Evolutionary conservation across 1,140 invertebrate species (phyloP), one percentile per base, ranked within the genome.

Genomic region (Mercenaria mercenaria): DNA sequence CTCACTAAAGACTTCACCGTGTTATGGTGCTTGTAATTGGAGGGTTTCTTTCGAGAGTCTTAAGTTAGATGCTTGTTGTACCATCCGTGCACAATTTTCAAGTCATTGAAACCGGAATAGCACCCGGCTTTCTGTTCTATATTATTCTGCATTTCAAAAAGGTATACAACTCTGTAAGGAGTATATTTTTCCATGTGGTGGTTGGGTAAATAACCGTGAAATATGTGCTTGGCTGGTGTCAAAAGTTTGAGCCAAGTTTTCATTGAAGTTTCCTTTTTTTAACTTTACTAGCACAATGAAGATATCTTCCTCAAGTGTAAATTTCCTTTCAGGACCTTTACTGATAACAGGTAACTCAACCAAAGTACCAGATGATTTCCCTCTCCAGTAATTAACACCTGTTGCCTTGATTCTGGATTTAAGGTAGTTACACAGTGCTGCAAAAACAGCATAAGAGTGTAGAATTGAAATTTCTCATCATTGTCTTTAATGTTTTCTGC

Each of bases 391-490:
- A 41, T 37, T 81, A 13, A 81, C 18, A 6, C 50, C 50, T 23
- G 23, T 34, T 10, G 3, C n/a, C 29, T 50, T 47, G 2, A 47
- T 50, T 47, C 74, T 79, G 34, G 74, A 20, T 61, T 81, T 56
- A 11, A 61, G 23, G 34, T 81, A 81, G 3, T 37, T 41, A 37
- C 32, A 82, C 13, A 82, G 43, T 37, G 26, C 37, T 15, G 0
- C 20, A 39, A 82, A 82, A 23, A 82, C 56, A 34, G 4, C 52
- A 61, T 82, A 82, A 39, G 59, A 26, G 79, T 82, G 10, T 34
- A 81, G 37, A 81, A 81, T 26, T 81, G 79, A 52, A 79, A 79
- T 29, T 79, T 79, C 23, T 79, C 47, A 52, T 43, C 39, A 50
- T 79, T 52, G n/a, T 79, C 76, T 79, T 79, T 79, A 6, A 79